phyloP scores from a whole-genome alignment of 2,113 vertebrate species.

The Corynorhinus townsendii region DNA sequence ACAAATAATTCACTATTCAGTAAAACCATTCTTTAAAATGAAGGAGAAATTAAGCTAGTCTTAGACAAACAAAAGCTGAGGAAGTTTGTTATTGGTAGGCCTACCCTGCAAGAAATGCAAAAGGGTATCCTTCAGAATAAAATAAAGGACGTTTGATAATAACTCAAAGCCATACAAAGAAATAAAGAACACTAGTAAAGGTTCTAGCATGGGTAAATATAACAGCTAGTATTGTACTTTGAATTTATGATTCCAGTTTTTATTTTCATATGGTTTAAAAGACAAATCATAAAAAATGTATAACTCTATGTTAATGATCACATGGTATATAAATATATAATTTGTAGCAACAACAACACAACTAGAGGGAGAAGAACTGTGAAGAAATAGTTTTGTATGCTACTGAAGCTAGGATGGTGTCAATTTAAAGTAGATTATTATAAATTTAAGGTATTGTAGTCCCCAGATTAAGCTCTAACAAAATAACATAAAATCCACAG shows the following conservation, averaged over 20 bases:
- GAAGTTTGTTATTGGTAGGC: neutral
- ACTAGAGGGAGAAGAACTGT: neutral
- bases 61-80: neutral
- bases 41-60: neutral
- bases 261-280: neutral
- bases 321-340: neutral
- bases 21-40: neutral
- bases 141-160: neutral
- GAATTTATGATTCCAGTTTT: neutral
- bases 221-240: neutral
- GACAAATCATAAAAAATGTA: neutral
- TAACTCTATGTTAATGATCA: neutral
- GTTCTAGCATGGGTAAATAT: neutral
- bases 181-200: neutral
- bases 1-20: neutral
- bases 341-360: neutral
- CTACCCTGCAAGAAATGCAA: neutral
- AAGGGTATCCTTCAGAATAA: neutral
- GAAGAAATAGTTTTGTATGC: neutral
- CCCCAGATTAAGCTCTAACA: neutral
- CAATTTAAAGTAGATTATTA: neutral
- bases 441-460: neutral
- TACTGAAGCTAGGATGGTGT: neutral
- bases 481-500: neutral
- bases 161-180: neutral